phyloP scores from a whole-genome alignment of 2,797 vertebrate species.

The Semotilus atromaculatus region DNA sequence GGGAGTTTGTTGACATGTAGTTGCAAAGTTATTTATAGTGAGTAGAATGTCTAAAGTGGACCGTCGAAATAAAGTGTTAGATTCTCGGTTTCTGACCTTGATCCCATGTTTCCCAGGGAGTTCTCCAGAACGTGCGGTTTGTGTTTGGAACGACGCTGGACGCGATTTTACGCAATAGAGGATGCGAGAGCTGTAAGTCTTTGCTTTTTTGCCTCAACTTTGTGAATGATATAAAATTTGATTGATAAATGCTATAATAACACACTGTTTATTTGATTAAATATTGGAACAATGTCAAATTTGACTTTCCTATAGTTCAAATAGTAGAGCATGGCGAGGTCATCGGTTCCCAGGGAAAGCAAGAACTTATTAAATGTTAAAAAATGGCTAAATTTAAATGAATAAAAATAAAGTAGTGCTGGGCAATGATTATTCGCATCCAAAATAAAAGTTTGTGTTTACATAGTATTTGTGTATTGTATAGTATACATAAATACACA shows the following conservation, averaged over 20 bases:
- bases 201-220: neutral
- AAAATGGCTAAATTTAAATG: neutral
- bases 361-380: neutral
- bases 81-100: conserved; percentile 41
- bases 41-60: no score
- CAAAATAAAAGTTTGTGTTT: no score
- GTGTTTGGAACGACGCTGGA: conserved; percentile 94
- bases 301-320: neutral
- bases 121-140: conserved; percentile 96
- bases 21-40: no score
- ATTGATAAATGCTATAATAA: neutral
- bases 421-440: no score
- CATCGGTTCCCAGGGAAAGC: neutral
- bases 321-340: neutral
- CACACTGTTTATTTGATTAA: neutral
- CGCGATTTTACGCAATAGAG: conserved; percentile 92
- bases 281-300: neutral
- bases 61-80: no score
- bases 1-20: no score
- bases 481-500: no score
- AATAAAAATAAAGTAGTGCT: neutral
- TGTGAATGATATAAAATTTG: neutral
- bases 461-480: no score
- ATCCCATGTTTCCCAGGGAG: conserved; percentile 80
- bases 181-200: conserved; percentile 86